Evolutionary conservation across 2,888 invertebrate species (phyloP).

Genomic region (Drosophila multiciliata): DNA sequence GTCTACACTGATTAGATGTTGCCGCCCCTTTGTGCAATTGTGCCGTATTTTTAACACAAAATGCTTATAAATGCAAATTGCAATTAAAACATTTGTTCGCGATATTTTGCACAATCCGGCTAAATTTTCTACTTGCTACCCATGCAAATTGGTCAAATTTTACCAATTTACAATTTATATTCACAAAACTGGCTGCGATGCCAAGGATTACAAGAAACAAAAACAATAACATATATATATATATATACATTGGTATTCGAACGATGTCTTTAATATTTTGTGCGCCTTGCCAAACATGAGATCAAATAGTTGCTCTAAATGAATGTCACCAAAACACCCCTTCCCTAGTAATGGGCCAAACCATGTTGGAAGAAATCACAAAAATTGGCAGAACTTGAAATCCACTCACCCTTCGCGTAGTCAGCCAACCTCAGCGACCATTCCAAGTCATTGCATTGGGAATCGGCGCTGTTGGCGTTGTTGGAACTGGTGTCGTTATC

Average conservation of each 20-base stretch:
- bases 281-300: neutral
- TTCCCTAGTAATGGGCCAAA: neutral
- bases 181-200: neutral
- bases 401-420: conserved; percentile 10
- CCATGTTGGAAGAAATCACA: neutral
- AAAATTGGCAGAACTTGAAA: neutral
- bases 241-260: neutral
- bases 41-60: conserved; percentile 26
- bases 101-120: conserved; percentile 39
- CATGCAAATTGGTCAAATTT: conserved; percentile 8
- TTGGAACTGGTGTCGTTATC: neutral
- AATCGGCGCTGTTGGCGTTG: neutral
- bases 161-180: conserved; percentile 4
- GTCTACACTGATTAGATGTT: conserved; percentile 12
- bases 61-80: conserved; percentile 51
- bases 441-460: conserved; percentile 5
- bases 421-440: conserved; percentile 2
- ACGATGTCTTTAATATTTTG: neutral
- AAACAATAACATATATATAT: neutral
- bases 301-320: neutral
- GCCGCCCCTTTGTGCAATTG: neutral
- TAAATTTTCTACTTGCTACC: conserved; percentile 20
- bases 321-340: neutral
- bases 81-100: conserved; percentile 58
- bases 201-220: neutral